A percentile compares a stretch with the other conserved stretches of the same genome.
These are phyloP conservation scores for Empis livida DNA, from an alignment of 2,888 invertebrate species.

Conservation along the genomic window DNA sequence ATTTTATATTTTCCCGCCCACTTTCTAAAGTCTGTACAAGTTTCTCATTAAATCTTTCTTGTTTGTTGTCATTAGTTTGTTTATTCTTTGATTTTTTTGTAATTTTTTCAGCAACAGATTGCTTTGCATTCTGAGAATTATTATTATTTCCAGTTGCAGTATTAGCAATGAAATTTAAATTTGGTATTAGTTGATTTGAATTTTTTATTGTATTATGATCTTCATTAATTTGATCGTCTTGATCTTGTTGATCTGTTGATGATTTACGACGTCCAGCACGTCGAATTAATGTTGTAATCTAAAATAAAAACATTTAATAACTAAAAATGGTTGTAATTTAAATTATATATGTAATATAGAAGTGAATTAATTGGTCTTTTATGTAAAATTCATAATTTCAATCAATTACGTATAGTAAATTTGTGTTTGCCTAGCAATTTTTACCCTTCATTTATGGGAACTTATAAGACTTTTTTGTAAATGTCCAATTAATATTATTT, in stretches of 20 bases:
- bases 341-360: too few species aligned
- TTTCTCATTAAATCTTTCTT: conserved; percentile 2
- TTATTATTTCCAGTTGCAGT: conserved; percentile 9
- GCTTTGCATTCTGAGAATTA: conserved; percentile 15
- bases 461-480: too few species aligned
- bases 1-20: not conserved
- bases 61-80: conserved; percentile 4
- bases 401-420: too few species aligned
- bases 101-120: conserved; percentile 12
- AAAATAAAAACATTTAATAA: too few species aligned
- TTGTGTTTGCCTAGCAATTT: too few species aligned
- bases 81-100: conserved; percentile 4
- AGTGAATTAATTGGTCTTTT: too few species aligned
- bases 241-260: conserved; percentile 10
- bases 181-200: conserved; percentile 23
- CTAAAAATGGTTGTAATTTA: too few species aligned
- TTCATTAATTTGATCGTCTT: conserved; percentile 9
- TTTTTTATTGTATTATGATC: conserved; percentile 8
- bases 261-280: conserved; percentile 23
- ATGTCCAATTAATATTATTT: conserved; percentile 4
- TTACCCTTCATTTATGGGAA: too few species aligned
- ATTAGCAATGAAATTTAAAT: conserved; percentile 24
- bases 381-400: too few species aligned
- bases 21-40: not conserved
- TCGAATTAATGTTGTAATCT: conserved; percentile 33